Evolutionary conservation across 2,113 vertebrate species (phyloP).

Genomic region (Fukomys damarensis): DNA sequence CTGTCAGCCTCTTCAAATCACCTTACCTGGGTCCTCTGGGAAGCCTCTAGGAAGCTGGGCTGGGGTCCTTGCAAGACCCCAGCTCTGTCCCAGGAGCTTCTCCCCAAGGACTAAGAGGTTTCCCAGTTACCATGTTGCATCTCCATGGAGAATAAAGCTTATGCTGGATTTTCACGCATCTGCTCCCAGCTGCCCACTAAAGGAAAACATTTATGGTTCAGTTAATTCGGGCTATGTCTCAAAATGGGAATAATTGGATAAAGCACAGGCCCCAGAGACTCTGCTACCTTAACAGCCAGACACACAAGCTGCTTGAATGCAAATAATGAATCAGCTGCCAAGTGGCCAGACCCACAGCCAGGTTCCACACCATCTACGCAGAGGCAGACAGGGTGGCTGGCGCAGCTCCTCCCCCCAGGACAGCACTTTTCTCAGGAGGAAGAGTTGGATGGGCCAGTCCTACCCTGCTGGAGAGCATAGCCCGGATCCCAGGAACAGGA

Average conservation of each 20-base stretch:
- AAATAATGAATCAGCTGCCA: conserved; percentile 33
- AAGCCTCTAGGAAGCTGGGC: not conserved
- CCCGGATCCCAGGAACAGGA: not conserved
- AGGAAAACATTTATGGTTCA: conserved; percentile 34
- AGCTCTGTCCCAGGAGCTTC: accelerated
- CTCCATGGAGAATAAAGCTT: conserved; percentile 49
- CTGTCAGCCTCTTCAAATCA: too few species aligned
- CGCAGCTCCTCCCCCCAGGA: not conserved
- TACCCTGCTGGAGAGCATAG: not conserved
- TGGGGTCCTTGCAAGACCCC: not conserved
- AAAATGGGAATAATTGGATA: conserved; percentile 23
- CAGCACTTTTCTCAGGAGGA: not conserved
- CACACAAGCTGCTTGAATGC: not conserved
- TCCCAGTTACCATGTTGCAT: not conserved
- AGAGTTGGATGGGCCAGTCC: not conserved
- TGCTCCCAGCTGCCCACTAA: not conserved
- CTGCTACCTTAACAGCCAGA: not conserved
- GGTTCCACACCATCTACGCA: not conserved
- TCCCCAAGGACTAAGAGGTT: not conserved
- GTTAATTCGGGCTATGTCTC: conserved; percentile 58
- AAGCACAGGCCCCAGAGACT: not conserved
- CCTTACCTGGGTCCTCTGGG: not conserved
- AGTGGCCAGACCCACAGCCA: not conserved
- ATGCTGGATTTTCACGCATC: not conserved
- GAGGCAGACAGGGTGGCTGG: accelerated